Evolutionary conservation across 2,113 vertebrate species (phyloP), one percentile per base, ranked within the genome.

Genomic region (Solea solea): DNA sequence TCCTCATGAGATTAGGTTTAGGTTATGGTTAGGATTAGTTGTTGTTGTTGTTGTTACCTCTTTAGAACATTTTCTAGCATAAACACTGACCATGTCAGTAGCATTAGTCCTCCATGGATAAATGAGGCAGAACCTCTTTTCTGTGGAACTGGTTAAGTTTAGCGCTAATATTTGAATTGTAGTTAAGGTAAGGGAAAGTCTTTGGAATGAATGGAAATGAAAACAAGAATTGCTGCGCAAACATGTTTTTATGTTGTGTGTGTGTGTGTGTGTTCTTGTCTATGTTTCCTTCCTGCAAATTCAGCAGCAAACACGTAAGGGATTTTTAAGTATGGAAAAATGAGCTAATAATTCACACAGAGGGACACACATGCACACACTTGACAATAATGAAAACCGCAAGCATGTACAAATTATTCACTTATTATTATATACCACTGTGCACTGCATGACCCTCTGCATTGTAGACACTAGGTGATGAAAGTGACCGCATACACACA

Each of bases 301-400:
- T 82, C 76, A 87, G 78, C 72, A 83, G 60, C 68, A 57, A 49
- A 79, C 41, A 72, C 71, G 39, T 61, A 28, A 62, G 75, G 28
- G 53, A 25, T 57, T 69, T 9, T 51, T 56, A 73, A 80, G 69
- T 76, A 68, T 48, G 69, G 44, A 60, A 54, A 64, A 64, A 76
- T 66, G 25, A 55, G 73, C 60, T 69, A 74, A 62, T 67, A 69
- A 83, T 69, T 60, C 46, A 50, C 46, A 53, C 40, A 73, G 57
- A 64, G 55, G 51, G 57, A 57, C 44, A 55, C 45, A 57, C 42
- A 64, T 16, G 27, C 27, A 58, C 15, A 7, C 27, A 5, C 12
- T 3, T 13, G 34, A 68, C 8, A 46, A 14, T 50, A 54, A 42
- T 7, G 44, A 21, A 53, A 12, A 4, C 10, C 0, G 45, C 11